phyloP scores from a whole-genome alignment of 2,797 vertebrate genomes.

The Coccyzus lansbergi region DNA sequence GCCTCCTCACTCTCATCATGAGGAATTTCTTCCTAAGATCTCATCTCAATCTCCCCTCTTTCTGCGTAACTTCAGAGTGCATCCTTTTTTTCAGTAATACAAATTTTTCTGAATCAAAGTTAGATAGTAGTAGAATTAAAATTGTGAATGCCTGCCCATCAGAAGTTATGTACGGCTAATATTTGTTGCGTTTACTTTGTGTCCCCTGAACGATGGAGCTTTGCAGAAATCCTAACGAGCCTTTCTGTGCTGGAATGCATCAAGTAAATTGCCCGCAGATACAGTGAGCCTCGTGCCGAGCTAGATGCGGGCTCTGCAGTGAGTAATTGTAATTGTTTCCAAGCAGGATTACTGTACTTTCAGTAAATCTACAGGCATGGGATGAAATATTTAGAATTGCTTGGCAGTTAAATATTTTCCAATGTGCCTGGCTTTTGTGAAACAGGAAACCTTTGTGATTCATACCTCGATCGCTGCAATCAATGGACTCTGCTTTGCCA shows the following conservation, averaged over 20 bases:
- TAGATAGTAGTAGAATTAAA: background rate
- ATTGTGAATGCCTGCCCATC: background rate
- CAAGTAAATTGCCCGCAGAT: background rate
- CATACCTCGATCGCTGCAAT: background rate
- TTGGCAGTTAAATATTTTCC: background rate
- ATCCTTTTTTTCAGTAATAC: background rate
- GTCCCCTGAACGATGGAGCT: background rate
- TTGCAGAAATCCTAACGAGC: background rate
- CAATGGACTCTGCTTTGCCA: background rate
- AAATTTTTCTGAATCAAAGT: background rate
- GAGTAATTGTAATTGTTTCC: conserved; percentile 8
- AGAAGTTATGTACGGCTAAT: background rate
- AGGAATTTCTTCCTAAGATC: too few species aligned
- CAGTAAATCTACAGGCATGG: background rate
- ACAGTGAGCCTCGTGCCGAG: background rate
- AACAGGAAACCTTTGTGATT: background rate
- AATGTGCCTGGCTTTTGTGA: background rate
- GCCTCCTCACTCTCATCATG: too few species aligned
- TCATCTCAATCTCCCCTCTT: too few species aligned
- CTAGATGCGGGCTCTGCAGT: background rate
- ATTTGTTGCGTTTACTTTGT: background rate
- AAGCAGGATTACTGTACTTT: background rate
- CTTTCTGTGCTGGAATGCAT: background rate
- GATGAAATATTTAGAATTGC: conserved; percentile 21
- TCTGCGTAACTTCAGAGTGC: background rate